These are phyloP conservation scores for Scylla paramamosain DNA, from an alignment of 1,140 invertebrate species.

Conservation along the genomic window DNA sequence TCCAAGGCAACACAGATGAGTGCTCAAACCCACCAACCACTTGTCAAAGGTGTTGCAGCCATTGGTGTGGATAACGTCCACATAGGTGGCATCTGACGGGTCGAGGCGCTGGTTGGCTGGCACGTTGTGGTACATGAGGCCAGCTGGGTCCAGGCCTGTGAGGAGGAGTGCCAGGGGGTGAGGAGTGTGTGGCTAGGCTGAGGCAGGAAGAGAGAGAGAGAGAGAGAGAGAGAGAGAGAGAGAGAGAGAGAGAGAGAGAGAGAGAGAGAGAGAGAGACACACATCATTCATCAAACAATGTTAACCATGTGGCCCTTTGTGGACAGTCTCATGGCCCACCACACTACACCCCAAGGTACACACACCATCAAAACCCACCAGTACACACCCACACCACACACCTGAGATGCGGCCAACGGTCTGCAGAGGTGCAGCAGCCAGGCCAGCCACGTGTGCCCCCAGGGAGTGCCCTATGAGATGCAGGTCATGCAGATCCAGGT, in stretches of 20 bases:
- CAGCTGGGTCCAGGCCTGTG: slow-evolving; percentile 66
- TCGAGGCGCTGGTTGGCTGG: slow-evolving; percentile 33
- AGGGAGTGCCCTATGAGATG: slow-evolving; percentile 65
- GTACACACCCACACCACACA: too few relatives aligned
- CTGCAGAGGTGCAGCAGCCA: slow-evolving; percentile 12
- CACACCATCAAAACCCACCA: too few relatives aligned
- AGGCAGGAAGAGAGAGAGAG: neutral
- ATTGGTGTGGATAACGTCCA: slow-evolving; percentile 67
- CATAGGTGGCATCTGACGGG: slow-evolving; percentile 53
- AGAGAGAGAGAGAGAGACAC: too few relatives aligned
- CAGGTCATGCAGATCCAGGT: slow-evolving; percentile 24
- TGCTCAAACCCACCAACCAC: neutral
- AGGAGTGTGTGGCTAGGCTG: too few relatives aligned
- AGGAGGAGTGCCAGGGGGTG: neutral
- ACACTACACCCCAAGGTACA: too few relatives aligned
- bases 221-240: neutral
- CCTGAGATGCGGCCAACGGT: slow-evolving; percentile 63
- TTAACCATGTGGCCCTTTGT: too few relatives aligned
- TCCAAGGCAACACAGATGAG: too few relatives aligned
- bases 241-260: too few relatives aligned
- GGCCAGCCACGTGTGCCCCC: slow-evolving; percentile 63
- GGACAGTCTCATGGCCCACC: too few relatives aligned
- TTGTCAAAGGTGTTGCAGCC: slow-evolving; percentile 21
- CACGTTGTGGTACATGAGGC: slow-evolving; percentile 47
- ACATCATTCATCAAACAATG: too few relatives aligned